Percentiles rank a stretch among this genome's conserved stretches.
These are phyloP conservation scores for Perodicticus potto DNA, from an alignment of 2,797 vertebrate genomes.

Conservation along the genomic window DNA sequence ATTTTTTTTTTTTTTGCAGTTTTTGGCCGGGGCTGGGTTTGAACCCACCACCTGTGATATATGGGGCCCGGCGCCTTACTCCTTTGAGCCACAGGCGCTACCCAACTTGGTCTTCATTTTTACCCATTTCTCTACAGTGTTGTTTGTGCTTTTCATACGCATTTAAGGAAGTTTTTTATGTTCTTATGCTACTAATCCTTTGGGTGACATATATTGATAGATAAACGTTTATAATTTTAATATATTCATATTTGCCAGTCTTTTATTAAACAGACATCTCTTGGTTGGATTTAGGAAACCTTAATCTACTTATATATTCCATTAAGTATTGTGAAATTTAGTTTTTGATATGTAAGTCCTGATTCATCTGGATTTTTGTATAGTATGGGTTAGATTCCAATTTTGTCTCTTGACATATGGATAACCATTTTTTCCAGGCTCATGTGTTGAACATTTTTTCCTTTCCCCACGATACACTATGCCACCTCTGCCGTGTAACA, in stretches of 20 bases:
- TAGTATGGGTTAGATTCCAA: background rate
- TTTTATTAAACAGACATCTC: conserved; percentile 3
- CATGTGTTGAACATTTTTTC: background rate
- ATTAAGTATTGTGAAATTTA: conserved; percentile 52
- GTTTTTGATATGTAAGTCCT: background rate
- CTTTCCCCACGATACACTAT: background rate
- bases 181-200: background rate
- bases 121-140: background rate
- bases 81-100: too few species aligned
- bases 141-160: background rate
- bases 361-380: conserved; percentile 3
- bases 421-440: background rate
- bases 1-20: background rate
- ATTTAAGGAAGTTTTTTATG: background rate
- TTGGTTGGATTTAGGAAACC: background rate
- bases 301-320: background rate
- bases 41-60: too few species aligned
- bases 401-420: background rate
- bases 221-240: conserved; percentile 22
- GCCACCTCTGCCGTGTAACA: background rate
- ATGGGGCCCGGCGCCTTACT: too few species aligned
- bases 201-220: background rate
- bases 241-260: background rate
- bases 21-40: too few species aligned
- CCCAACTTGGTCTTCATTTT: background rate